Conservation (phyloP, 2,797 vertebrate genomes). For the Parauchenoglanis punctatus region DNA sequence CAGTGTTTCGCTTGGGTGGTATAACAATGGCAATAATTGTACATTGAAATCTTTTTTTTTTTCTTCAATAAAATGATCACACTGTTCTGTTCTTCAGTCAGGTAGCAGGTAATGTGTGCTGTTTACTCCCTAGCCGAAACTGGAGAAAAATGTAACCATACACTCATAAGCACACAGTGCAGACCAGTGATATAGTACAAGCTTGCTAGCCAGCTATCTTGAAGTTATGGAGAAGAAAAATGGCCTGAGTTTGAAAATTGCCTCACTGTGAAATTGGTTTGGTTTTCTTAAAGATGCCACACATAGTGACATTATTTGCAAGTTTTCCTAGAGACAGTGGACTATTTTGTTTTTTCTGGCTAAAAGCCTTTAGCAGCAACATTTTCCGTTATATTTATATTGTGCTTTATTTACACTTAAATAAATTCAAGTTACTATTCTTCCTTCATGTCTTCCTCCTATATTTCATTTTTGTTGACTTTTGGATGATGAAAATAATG, state of each 20-base stretch:
- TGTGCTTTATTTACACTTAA: background rate
- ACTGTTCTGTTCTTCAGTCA: background rate
- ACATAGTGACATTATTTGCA: background rate
- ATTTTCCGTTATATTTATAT: background rate
- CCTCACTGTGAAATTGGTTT: background rate
- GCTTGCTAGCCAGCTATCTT: background rate
- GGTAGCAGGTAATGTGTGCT: background rate
- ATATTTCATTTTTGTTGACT: background rate
- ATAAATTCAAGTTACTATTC: background rate
- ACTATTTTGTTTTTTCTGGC: background rate
- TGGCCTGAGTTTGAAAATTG: background rate
- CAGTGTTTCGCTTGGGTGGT: background rate
- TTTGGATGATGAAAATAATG: background rate
- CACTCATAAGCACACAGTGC: background rate
- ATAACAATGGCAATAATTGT: background rate
- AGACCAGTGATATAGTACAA: background rate
- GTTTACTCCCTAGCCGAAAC: background rate
- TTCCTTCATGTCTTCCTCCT: background rate
- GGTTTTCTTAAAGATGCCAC: background rate
- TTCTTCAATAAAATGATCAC: background rate
- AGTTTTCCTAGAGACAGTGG: background rate
- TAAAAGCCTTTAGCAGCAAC: background rate
- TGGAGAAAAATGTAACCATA: background rate
- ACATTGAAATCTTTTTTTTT: background rate
- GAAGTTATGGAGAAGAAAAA: background rate